Percentiles rank a stretch among this genome's conserved stretches.
These are phyloP conservation scores for Popillia japonica DNA, from an alignment of 1,140 invertebrate species.

Conservation along the genomic window DNA sequence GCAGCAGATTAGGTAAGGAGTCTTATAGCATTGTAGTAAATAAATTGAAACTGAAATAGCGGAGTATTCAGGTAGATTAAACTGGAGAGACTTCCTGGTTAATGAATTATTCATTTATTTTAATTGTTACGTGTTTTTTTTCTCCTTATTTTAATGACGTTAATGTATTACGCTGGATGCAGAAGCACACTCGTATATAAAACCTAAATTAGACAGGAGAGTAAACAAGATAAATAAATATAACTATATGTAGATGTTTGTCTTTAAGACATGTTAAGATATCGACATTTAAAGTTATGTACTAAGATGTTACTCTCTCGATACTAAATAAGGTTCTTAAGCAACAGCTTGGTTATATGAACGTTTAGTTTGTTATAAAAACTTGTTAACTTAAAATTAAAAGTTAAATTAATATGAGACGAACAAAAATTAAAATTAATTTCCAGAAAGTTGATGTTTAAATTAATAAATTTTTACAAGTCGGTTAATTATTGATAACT, in stretches of 20 bases:
- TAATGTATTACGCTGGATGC: constrained; percentile 12
- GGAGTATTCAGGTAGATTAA: constrained; percentile 19
- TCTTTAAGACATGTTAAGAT: not conserved
- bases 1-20: constrained; percentile 3
- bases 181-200: not conserved
- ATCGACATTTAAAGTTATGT: no score
- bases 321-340: no score
- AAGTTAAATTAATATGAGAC: no score
- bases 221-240: constrained; percentile 20
- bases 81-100: constrained; percentile 27
- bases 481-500: no score
- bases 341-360: no score
- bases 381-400: no score
- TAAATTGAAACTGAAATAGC: constrained; percentile 28
- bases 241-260: not conserved
- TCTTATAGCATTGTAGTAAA: not conserved
- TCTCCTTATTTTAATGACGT: not conserved
- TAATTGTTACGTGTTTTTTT: constrained; percentile 15
- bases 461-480: no score
- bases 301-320: no score
- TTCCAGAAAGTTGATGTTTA: no score
- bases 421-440: no score
- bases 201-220: not conserved
- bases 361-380: no score
- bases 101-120: constrained; percentile 36